Evolutionary conservation across 1,140 invertebrate genomes (phyloP).

Genomic region (Drosophila murphyi): DNA sequence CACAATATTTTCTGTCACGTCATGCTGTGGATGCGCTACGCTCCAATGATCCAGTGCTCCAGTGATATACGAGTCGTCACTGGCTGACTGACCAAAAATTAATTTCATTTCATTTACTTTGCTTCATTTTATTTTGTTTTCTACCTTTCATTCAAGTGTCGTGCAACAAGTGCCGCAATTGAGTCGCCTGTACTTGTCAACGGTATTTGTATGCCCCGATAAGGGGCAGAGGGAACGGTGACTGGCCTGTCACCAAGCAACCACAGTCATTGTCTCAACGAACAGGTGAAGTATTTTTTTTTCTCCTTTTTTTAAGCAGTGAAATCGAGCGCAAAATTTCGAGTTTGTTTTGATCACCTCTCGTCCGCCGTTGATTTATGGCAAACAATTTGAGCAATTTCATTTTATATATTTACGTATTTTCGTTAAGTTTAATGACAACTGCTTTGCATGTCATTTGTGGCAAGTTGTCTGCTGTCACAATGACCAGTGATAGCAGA

Average conservation of each 20-base stretch:
- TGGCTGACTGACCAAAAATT: constrained; percentile 39
- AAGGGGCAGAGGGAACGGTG: background rate
- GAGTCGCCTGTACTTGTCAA: constrained; percentile 72
- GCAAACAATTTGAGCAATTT: constrained; percentile 75
- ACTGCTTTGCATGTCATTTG: constrained; percentile 78
- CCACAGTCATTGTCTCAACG: constrained; percentile 67
- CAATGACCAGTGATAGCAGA: constrained; percentile 54
- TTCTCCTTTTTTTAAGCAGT: constrained; percentile 56
- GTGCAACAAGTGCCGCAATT: constrained; percentile 81
- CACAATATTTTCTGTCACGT: constrained; percentile 72
- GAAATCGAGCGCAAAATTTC: constrained; percentile 77
- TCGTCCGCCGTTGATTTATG: constrained; percentile 70
- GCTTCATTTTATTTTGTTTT: constrained; percentile 27
- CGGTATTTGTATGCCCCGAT: constrained; percentile 15
- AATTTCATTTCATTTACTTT: constrained; percentile 41
- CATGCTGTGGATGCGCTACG: constrained; percentile 59
- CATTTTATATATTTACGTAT: constrained; percentile 65
- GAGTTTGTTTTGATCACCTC: constrained; percentile 32
- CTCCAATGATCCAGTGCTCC: constrained; percentile 40
- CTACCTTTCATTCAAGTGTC: constrained; percentile 57
- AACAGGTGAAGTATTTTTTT: constrained; percentile 73
- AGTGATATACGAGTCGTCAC: constrained; percentile 57
- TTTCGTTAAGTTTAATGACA: constrained; percentile 67
- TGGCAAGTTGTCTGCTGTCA: constrained; percentile 61
- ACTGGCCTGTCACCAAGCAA: constrained; percentile 65